phyloP scores from a whole-genome alignment of 2,888 invertebrate genomes.

The Euplexia lucipara region DNA sequence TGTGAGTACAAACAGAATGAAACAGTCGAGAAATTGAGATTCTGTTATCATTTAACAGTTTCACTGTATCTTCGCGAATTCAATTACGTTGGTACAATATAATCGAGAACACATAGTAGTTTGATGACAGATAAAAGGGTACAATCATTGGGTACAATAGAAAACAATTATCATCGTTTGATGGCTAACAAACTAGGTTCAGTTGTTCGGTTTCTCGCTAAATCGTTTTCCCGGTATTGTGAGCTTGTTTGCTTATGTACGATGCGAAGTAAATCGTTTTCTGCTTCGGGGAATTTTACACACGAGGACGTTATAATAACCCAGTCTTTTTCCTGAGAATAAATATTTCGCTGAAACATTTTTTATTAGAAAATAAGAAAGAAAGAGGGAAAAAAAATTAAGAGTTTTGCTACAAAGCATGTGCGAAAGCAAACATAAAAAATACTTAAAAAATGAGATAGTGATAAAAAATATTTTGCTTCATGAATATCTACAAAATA shows the following conservation, averaged over 20 bases:
- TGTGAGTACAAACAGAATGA: too few species aligned
- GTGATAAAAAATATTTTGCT: too few species aligned
- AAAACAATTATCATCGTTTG: conserved; percentile 40
- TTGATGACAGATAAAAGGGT: conserved; percentile 18
- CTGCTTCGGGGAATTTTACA: background rate
- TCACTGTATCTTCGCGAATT: conserved; percentile 10
- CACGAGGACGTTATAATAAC: background rate
- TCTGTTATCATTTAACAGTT: too few species aligned
- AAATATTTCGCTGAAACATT: too few species aligned
- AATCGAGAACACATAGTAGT: conserved; percentile 2
- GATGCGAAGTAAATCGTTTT: background rate
- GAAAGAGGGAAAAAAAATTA: too few species aligned
- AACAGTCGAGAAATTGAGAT: too few species aligned
- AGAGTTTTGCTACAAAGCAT: too few species aligned
- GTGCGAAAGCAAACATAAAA: too few species aligned
- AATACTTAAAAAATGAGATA: too few species aligned
- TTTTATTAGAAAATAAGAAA: too few species aligned
- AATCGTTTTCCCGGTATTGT: conserved; percentile 12
- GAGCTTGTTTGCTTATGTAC: background rate
- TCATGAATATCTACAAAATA: too few species aligned
- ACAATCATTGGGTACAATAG: too few species aligned
- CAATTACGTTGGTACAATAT: conserved; percentile 26
- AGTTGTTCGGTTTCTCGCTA: background rate
- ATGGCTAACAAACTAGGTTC: conserved; percentile 21
- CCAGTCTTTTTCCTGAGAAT: background rate